Conservation (phyloP, 2,797 vertebrate genomes). For the Euphonia xanthogaster region DNA sequence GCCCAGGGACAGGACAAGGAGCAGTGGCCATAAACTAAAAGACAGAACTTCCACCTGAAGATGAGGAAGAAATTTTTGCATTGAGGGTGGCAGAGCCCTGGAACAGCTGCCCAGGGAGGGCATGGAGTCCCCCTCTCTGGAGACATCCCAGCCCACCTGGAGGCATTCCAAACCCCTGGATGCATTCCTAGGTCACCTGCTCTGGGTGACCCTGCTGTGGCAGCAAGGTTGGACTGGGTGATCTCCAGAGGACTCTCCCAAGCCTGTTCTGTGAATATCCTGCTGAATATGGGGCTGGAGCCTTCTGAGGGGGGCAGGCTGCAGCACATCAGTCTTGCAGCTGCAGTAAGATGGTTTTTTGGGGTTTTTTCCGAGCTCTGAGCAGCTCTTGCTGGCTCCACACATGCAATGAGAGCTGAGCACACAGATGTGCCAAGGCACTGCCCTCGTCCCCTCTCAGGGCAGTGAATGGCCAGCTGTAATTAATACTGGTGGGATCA, state of each 20-base stretch:
- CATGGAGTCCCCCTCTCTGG: fast-evolving
- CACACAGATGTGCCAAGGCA: not conserved
- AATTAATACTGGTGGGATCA: not conserved
- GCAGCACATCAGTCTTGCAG: not conserved
- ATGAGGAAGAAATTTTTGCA: not conserved
- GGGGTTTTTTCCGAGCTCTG: not conserved
- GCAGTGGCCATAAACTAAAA: not conserved
- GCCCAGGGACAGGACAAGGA: not conserved
- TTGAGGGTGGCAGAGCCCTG: not conserved
- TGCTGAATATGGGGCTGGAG: not conserved
- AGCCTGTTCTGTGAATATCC: fast-evolving
- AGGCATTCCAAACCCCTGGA: not conserved
- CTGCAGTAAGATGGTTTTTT: not conserved
- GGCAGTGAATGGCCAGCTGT: not conserved
- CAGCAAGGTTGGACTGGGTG: fast-evolving
- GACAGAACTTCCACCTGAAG: not conserved
- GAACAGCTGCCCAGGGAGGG: not conserved
- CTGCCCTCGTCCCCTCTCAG: not conserved
- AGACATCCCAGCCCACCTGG: too few species aligned
- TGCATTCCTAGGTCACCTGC: not conserved
- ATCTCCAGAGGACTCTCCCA: not conserved
- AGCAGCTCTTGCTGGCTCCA: not conserved
- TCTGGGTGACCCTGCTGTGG: not conserved
- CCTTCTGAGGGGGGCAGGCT: not conserved
- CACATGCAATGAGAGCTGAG: not conserved